Percentiles rank a stretch among this genome's conserved stretches.
phyloP scores from a whole-genome alignment of 2,888 invertebrate species.

The Halictus ligatus region DNA sequence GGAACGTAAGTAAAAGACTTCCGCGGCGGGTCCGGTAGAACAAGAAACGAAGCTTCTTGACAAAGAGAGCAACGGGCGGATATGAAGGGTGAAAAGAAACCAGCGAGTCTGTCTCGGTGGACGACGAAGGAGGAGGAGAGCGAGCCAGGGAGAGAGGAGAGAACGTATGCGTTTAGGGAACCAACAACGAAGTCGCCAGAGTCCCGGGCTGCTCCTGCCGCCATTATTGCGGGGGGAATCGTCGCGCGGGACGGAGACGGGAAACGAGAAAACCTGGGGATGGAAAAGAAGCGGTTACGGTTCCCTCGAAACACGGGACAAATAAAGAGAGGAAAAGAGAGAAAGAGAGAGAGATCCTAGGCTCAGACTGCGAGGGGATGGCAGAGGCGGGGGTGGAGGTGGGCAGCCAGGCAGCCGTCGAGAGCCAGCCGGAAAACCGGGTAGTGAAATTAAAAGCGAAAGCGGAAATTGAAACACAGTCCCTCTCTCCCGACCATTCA shows the following conservation, averaged over 20 bases:
- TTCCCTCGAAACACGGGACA: conserved; percentile 5
- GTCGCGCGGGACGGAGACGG: conserved; percentile 50
- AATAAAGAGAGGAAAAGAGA: conserved; percentile 7
- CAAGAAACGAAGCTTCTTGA: conserved; percentile 19
- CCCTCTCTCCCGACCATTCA: conserved; percentile 19
- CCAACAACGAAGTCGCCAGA: conserved; percentile 1
- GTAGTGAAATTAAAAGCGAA: conserved; percentile 59
- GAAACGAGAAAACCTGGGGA: conserved; percentile 35
- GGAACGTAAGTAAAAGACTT: conserved; percentile 20
- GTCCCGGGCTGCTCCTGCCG: background rate
- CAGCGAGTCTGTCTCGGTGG: conserved; percentile 14
- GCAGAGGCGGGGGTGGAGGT: conserved; percentile 50
- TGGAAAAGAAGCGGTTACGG: conserved; percentile 8
- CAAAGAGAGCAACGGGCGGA: background rate
- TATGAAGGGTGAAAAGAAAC: background rate
- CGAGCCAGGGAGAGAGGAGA: background rate
- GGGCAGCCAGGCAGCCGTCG: conserved; percentile 62
- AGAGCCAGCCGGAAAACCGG: conserved; percentile 65
- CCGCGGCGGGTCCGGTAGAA: conserved; percentile 8
- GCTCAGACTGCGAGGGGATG: conserved; percentile 37
- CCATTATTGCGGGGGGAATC: conserved; percentile 34
- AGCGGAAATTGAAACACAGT: conserved; percentile 40
- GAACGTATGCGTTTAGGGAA: conserved; percentile 30
- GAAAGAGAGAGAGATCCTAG: background rate
- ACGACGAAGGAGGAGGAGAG: background rate